These are phyloP conservation scores for Ellobius talpinus DNA, from an alignment of 2,113 vertebrate species.

Conservation along the genomic window DNA sequence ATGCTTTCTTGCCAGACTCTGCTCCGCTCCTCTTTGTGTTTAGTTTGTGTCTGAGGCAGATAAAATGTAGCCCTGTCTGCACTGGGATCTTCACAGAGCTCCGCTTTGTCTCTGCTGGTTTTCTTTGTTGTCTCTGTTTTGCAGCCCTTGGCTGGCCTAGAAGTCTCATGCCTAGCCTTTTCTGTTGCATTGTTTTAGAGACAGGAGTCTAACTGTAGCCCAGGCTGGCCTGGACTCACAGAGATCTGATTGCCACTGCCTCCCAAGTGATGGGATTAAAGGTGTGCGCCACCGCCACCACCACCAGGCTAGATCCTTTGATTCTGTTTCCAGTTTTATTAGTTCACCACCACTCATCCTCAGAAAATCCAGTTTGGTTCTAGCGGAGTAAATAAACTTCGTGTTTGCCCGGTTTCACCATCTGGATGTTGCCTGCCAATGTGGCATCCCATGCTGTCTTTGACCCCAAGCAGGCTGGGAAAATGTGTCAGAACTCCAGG, in stretches of 20 bases:
- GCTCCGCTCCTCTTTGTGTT: background rate
- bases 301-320: background rate
- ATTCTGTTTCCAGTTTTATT: background rate
- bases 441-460: accelerated
- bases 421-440: too few species aligned
- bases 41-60: background rate
- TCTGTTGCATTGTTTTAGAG: background rate
- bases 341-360: background rate
- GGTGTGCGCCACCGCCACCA: background rate
- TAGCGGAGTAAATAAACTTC: accelerated
- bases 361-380: background rate
- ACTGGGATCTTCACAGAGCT: background rate
- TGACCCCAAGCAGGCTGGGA: background rate
- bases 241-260: background rate
- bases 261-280: background rate
- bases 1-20: background rate
- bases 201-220: background rate
- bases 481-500: background rate
- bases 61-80: background rate
- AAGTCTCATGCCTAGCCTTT: background rate
- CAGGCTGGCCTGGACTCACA: background rate
- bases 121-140: background rate
- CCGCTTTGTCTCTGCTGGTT: too few species aligned
- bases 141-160: background rate
- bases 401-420: background rate